These are phyloP conservation scores for Octomys mimax DNA, from an alignment of 2,797 vertebrate species.

Conservation along the genomic window DNA sequence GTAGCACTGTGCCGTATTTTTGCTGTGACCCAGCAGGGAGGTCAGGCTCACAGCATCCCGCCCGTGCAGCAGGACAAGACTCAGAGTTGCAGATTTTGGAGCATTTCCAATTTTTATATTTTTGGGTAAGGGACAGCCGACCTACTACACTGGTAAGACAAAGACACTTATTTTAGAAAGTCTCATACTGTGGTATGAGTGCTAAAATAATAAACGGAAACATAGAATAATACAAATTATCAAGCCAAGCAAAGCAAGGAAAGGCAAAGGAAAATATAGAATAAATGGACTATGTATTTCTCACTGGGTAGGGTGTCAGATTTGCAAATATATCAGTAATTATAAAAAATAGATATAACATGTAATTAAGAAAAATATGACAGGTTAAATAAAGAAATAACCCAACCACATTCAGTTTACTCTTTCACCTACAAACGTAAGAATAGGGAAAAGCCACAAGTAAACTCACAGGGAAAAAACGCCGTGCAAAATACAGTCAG, in stretches of 20 bases:
- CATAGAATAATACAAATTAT: not conserved
- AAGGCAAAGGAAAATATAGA: not conserved
- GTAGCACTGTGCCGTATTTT: not conserved
- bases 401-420: not conserved
- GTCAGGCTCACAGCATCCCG: not conserved
- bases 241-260: not conserved
- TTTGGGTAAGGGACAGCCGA: not conserved
- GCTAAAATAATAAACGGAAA: not conserved
- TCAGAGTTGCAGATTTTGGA: not conserved
- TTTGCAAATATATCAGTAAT: not conserved
- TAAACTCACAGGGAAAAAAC: not conserved
- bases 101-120: not conserved
- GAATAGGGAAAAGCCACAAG: not conserved
- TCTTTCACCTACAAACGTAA: not conserved
- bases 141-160: not conserved
- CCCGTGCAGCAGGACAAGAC: too few relatives aligned
- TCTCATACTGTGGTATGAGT: not conserved
- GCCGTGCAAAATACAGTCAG: not conserved
- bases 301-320: not conserved
- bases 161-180: not conserved
- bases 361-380: not conserved
- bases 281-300: not conserved
- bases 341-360: constrained; percentile 29
- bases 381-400: not conserved
- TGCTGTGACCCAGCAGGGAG: not conserved